A percentile compares a stretch with the other conserved stretches of the same genome.
Evolutionary conservation across 2,113 vertebrate species (phyloP).

Genomic region (Paramisgurnus dabryanus): DNA sequence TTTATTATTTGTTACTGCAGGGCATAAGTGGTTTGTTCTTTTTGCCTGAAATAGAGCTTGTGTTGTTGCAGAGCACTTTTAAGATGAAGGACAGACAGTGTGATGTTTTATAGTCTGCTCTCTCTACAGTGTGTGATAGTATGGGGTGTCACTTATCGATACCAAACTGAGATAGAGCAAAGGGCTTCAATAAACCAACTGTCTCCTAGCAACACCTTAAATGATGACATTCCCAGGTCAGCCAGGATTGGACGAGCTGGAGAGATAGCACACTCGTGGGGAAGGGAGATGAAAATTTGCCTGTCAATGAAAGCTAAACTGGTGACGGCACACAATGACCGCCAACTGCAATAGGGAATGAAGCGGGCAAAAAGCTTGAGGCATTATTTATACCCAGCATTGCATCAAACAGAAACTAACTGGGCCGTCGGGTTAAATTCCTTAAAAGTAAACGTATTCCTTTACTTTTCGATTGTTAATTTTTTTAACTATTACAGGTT

Average conservation of each 20-base stretch:
- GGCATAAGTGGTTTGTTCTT: neutral
- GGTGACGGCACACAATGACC: no score
- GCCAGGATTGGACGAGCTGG: neutral
- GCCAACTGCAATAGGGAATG: neutral
- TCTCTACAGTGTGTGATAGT: conserved; percentile 8
- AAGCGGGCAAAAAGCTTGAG: neutral
- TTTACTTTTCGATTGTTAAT: no score
- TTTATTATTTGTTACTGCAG: neutral
- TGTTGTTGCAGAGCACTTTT: neutral
- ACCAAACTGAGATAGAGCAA: conserved; percentile 15
- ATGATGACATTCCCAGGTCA: conserved; percentile 6
- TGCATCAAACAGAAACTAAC: neutral
- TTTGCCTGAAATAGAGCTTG: neutral
- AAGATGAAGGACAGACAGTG: neutral
- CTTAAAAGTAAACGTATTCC: no score
- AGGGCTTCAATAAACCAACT: conserved; percentile 26
- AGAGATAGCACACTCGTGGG: no score
- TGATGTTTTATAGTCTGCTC: conserved; percentile 9
- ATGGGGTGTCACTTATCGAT: conserved; percentile 25
- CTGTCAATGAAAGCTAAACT: neutral
- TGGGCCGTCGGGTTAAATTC: no score
- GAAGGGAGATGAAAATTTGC: neutral
- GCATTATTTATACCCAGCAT: neutral
- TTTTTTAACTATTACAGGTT: no score
- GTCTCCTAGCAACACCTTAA: conserved; percentile 41